Base-by-base conservation (phyloP, 2,113 vertebrate genomes). In the Galbula dea region DNA sequence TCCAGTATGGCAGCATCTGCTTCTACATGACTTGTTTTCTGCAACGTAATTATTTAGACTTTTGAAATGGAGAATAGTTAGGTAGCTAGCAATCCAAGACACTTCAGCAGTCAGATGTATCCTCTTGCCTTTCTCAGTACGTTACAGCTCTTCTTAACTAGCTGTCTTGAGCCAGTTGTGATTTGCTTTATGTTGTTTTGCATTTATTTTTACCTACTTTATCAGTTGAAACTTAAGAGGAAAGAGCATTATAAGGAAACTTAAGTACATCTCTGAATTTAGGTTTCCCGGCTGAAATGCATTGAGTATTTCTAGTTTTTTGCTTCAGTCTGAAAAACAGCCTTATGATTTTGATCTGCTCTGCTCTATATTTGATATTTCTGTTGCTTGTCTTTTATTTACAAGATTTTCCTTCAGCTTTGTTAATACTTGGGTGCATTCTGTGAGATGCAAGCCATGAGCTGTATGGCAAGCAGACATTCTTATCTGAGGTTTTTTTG, bases 401-500 rank as follows among this genome's bases (percentile, higher is more conserved):
- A 27, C 27, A 55, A 20, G 3, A 4, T 12, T 57, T 88, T 74
- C 15, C n/a, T 71, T 77, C 16, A 26, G 24, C 29, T 90, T 92
- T 69, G 9, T 51, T 90, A 72, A 37, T 68, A 76, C 37, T 48
- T 39, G 43, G 17, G 17, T 73, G 36, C 10, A 7, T 83, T 86
- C 62, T 77, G 12, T 65, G 51, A 84, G 27, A 41, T 36, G 52
- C 48, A 67, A 58, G 21, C 58, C 32, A 2, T 30, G 19, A 92
- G 12, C 34, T 54, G 22, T 51, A 5, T 54, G 18, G 89, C 58
- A 78, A 66, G 54, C 37, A 61, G 57, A 23, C 1, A 1, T 82
- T 39, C 81, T 94, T 68, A 85, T 91, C 66, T 85, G 30, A 76
- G 49, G 58, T 73, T 93, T 92, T 93, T 92, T 54, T 92, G 65